Base-by-base conservation (phyloP, 2,888 invertebrate genomes). In the Euzophera pinguis region DNA sequence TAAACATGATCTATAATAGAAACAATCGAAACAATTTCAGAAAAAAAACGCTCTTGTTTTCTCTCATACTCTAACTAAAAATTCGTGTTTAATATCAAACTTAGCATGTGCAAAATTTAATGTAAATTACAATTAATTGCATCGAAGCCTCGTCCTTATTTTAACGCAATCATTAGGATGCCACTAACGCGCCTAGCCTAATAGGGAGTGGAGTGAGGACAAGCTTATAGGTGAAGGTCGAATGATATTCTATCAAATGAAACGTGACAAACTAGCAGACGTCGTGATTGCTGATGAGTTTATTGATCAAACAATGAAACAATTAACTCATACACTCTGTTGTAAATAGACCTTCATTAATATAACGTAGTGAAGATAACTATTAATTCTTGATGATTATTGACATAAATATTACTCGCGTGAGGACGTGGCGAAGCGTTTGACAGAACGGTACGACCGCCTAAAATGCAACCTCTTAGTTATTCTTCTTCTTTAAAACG, bases 201-300 rank as follows among this genome's bases (percentile, higher is more conserved):
- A 70, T 75, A 75, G 65, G 75, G 75, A 65, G 58, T 66, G 75
- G 75, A 65, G 58, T 67, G 69, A 72, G 73, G 73, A 74, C 78
- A 65, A 64, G 62, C 58, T 62, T 53, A 68, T 66, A 67, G 79
- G 81, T 79, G 71, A 77, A 81, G 81, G 81, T 65, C 73, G 61
- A 37, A 58, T 55, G 54, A 55, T 58, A 48, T 47, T 48, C 53
- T 59, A 14, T 54, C 38, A 13, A 54, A 47, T n/a, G n/a, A 13
- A 13, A 50, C 35, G 42, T 50, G 50, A 32, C 32, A 12, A 3
- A 22, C 22, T 22, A 22, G 22, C 22, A 22, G 22, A 22, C 22
- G 22, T 22, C 5, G 22, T 22, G 22, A 22, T 22, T 22, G 56
- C 55, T 53, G 50, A 38, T 16, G 27, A 42, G 45, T 48, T 13